Conservation (phyloP, 2,888 invertebrate genomes). For the Caenorhabditis sinica region DNA sequence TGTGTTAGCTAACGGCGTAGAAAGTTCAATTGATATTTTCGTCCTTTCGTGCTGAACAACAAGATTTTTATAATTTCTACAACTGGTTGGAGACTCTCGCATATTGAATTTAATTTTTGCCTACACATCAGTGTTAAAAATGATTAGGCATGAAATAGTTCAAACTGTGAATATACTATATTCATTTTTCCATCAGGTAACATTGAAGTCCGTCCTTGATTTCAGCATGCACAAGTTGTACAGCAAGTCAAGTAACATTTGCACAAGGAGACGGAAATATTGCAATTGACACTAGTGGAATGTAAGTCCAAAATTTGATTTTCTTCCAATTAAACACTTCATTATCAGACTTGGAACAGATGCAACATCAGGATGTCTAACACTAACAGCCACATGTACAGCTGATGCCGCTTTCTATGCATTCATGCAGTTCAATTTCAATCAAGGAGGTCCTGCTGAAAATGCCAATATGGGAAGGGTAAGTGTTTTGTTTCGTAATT, state of each 20-base stretch:
- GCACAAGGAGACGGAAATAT: constrained; percentile 27
- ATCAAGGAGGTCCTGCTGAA: constrained; percentile 64
- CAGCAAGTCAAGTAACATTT: constrained; percentile 56
- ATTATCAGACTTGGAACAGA: constrained; percentile 46
- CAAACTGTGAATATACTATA: too few relatives aligned
- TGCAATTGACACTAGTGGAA: constrained; percentile 46
- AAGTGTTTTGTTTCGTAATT: not conserved
- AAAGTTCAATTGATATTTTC: too few relatives aligned
- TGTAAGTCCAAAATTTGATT: constrained; percentile 10
- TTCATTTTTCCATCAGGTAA: not conserved
- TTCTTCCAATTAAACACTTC: not conserved
- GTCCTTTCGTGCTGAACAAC: too few relatives aligned
- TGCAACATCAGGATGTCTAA: constrained; percentile 45
- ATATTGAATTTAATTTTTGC: too few relatives aligned
- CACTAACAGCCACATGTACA: constrained; percentile 57
- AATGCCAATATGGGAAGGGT: constrained; percentile 51
- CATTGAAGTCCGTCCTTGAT: not conserved
- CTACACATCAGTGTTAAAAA: too few relatives aligned
- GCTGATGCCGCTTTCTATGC: constrained; percentile 33
- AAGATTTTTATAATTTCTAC: too few relatives aligned
- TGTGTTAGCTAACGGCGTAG: too few relatives aligned
- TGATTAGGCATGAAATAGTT: too few relatives aligned
- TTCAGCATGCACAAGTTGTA: constrained; percentile 58
- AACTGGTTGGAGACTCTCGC: too few relatives aligned
- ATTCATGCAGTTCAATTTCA: constrained; percentile 66